Percentiles rank a stretch among this genome's conserved stretches.
Evolutionary conservation across 2,888 invertebrate genomes (phyloP).

Genomic region (Lasioglossum malachurum): DNA sequence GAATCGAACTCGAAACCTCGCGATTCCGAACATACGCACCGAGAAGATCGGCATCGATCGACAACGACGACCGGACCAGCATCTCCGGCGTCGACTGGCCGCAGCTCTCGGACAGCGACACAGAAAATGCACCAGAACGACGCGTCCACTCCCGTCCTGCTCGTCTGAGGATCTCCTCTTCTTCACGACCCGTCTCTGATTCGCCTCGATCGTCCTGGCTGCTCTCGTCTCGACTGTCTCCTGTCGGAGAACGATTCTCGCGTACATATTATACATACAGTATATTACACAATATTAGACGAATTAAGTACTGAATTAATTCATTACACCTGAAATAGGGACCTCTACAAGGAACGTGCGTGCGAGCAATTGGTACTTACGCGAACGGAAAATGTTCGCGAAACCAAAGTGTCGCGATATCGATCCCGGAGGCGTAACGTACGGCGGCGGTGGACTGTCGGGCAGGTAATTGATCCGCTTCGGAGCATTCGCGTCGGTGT

Average conservation of each 20-base stretch:
- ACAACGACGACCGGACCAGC: conserved; percentile 24
- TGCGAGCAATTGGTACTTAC: conserved; percentile 12
- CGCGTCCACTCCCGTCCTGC: conserved; percentile 62
- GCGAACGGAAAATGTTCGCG: not conserved
- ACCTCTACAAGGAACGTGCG: not conserved
- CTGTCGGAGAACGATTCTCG: not conserved
- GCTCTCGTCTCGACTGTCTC: not conserved
- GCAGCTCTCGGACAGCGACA: conserved; percentile 50
- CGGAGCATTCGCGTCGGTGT: not conserved
- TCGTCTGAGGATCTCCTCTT: not conserved
- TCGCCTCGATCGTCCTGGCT: not conserved
- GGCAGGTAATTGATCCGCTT: conserved; percentile 61
- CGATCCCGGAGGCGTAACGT: conserved; percentile 80
- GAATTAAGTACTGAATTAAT: no score
- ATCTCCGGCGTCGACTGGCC: not conserved
- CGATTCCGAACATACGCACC: conserved; percentile 78
- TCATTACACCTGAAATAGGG: no score
- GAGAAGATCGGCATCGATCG: conserved; percentile 74
- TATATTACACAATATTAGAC: no score
- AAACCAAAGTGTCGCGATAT: conserved; percentile 66
- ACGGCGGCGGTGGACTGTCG: conserved; percentile 83
- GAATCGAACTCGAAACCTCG: conserved; percentile 34
- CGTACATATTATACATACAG: no score
- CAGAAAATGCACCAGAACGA: conserved; percentile 66
- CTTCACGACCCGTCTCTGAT: not conserved